A percentile compares a stretch with the other conserved stretches of the same genome.
phyloP scores from a whole-genome alignment of 2,113 vertebrate species.

The Vombatus ursinus region DNA sequence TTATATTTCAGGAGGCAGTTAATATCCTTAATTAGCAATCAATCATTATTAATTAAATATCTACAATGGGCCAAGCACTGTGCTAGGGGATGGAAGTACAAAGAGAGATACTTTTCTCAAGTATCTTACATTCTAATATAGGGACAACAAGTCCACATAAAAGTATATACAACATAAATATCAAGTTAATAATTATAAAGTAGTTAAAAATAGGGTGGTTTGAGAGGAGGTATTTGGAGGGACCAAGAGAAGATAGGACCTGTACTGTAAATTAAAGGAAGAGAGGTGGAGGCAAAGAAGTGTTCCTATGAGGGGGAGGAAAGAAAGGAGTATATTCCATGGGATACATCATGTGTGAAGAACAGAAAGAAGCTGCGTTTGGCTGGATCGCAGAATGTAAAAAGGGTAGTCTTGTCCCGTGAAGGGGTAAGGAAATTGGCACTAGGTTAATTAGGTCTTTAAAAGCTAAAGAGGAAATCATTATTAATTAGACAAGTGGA shows the following conservation, averaged over 20 bases:
- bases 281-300: background rate
- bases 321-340: background rate
- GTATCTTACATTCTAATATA: background rate
- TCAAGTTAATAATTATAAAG: too few relatives aligned
- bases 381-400: background rate
- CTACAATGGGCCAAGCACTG: background rate
- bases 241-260: background rate
- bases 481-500: too few relatives aligned
- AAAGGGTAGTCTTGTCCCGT: too few relatives aligned
- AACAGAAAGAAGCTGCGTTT: background rate
- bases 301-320: accelerated
- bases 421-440: background rate
- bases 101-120: background rate
- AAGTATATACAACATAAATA: too few relatives aligned
- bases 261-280: background rate
- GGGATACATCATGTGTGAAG: background rate
- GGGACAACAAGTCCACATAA: too few relatives aligned
- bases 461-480: background rate
- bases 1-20: too few relatives aligned
- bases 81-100: background rate
- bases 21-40: too few relatives aligned
- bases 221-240: background rate
- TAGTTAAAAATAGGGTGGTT: too few relatives aligned
- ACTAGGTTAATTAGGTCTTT: accelerated
- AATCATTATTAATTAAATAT: background rate